A percentile compares a stretch with the other conserved stretches of the same genome.
Conservation (phyloP, 2,888 invertebrate species). For the Tridacna crocea region DNA sequence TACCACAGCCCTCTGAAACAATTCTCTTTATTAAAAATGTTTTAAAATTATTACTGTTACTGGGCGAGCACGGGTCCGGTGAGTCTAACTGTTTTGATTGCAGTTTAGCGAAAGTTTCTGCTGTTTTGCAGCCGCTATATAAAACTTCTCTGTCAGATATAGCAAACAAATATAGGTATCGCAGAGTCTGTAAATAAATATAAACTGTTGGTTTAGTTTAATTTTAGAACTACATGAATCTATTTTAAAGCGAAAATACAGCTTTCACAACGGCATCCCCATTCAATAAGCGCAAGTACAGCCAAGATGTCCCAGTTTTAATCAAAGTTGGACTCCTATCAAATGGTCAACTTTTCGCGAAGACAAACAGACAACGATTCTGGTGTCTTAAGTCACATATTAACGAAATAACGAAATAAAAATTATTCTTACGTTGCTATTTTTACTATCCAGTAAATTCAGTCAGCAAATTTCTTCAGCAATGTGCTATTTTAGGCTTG, state of each 20-base stretch:
- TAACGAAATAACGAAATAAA: slow-evolving; percentile 68
- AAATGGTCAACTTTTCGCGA: background rate
- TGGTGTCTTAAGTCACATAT: slow-evolving; percentile 58
- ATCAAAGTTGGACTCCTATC: background rate
- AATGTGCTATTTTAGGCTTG: slow-evolving; percentile 64
- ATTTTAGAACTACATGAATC: slow-evolving; percentile 38
- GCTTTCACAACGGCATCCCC: slow-evolving; percentile 28
- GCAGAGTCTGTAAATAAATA: slow-evolving; percentile 41
- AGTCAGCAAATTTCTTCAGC: slow-evolving; percentile 59
- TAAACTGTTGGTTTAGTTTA: slow-evolving; percentile 47
- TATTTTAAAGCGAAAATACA: slow-evolving; percentile 43
- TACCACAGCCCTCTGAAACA: too few relatives aligned
- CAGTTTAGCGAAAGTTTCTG: too few relatives aligned
- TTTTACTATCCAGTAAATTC: slow-evolving; percentile 82
- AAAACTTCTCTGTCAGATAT: background rate
- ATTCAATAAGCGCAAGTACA: background rate
- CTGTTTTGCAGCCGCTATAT: background rate
- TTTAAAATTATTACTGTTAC: too few relatives aligned
- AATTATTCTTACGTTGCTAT: slow-evolving; percentile 78
- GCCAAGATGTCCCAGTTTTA: slow-evolving; percentile 8
- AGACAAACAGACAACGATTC: background rate
- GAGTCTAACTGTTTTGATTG: too few relatives aligned
- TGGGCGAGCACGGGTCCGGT: too few relatives aligned
- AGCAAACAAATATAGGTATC: slow-evolving; percentile 18
- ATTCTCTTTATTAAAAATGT: too few relatives aligned